Evolutionary conservation across 2,113 vertebrate species (phyloP).

Genomic region (Beaufortia kweichowensis): DNA sequence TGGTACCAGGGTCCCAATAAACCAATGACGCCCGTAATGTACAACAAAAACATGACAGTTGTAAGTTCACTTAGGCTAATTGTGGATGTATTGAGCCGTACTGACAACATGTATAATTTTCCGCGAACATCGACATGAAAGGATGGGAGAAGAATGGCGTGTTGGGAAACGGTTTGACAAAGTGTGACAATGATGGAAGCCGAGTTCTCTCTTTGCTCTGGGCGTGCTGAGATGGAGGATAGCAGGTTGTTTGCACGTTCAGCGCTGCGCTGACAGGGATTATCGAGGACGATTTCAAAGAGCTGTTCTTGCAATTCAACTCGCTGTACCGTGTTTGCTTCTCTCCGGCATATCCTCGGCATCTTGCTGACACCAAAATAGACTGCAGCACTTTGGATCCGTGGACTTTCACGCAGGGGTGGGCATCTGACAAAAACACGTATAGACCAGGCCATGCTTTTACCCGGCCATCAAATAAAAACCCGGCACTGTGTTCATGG

Average conservation of each 20-base stretch:
- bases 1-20: slow-evolving; percentile 19
- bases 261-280: slow-evolving; percentile 35
- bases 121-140: slow-evolving; percentile 12
- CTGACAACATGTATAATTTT: slow-evolving; percentile 37
- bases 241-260: slow-evolving; percentile 38
- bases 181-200: slow-evolving; percentile 49
- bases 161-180: slow-evolving; percentile 46
- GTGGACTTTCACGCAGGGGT: slow-evolving; percentile 3
- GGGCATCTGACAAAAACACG: neutral
- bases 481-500: neutral
- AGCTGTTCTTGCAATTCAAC: slow-evolving; percentile 26
- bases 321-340: slow-evolving; percentile 4
- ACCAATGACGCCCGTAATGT: slow-evolving; percentile 26
- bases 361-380: neutral
- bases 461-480: slow-evolving; percentile 6
- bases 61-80: slow-evolving; percentile 34
- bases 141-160: slow-evolving; percentile 17
- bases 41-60: slow-evolving; percentile 44
- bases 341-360: slow-evolving; percentile 4
- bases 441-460: slow-evolving; percentile 3
- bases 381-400: neutral
- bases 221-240: slow-evolving; percentile 25
- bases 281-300: slow-evolving; percentile 26
- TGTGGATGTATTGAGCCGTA: slow-evolving; percentile 27
- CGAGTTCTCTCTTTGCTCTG: slow-evolving; percentile 33